Percentiles rank a stretch among this genome's conserved stretches.
Conservation (phyloP, 2,797 vertebrate species). For the Synaphobranchus kaupii region DNA sequence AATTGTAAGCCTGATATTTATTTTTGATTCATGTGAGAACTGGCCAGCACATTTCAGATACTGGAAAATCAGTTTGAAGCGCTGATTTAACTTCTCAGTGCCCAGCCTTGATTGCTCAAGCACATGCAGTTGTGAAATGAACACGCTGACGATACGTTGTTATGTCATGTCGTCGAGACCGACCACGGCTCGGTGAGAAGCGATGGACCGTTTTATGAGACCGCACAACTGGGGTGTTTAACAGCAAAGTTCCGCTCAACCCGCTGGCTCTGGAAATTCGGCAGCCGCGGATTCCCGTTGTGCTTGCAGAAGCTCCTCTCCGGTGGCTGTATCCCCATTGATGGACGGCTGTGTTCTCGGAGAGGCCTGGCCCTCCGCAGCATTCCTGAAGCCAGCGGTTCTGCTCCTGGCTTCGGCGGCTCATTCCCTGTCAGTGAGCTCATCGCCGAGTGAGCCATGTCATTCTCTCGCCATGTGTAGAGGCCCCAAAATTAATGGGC, state of each 20-base stretch:
- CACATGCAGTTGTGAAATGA: background rate
- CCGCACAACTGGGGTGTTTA: background rate
- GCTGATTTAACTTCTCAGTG: background rate
- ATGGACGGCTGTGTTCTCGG: conserved; percentile 52
- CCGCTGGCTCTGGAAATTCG: no score
- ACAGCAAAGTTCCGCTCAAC: conserved; percentile 20
- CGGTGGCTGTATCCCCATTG: conserved; percentile 44
- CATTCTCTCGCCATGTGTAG: background rate
- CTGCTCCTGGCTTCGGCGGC: background rate
- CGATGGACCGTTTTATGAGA: background rate
- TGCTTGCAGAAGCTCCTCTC: conserved; percentile 46
- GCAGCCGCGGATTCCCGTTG: no score
- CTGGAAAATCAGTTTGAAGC: conserved; percentile 3
- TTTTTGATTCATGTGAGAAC: background rate
- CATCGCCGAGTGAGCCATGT: background rate
- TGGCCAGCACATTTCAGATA: background rate
- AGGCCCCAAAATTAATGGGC: background rate
- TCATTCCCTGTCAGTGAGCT: background rate
- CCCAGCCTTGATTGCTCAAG: conserved; percentile 3
- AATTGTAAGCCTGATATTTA: background rate
- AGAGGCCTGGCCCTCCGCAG: conserved; percentile 19
- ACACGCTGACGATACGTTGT: background rate
- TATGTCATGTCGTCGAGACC: background rate
- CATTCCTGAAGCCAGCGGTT: background rate
- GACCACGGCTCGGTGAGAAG: background rate